Conservation (phyloP, 2,113 vertebrate genomes). For the Trematocara variabile region DNA sequence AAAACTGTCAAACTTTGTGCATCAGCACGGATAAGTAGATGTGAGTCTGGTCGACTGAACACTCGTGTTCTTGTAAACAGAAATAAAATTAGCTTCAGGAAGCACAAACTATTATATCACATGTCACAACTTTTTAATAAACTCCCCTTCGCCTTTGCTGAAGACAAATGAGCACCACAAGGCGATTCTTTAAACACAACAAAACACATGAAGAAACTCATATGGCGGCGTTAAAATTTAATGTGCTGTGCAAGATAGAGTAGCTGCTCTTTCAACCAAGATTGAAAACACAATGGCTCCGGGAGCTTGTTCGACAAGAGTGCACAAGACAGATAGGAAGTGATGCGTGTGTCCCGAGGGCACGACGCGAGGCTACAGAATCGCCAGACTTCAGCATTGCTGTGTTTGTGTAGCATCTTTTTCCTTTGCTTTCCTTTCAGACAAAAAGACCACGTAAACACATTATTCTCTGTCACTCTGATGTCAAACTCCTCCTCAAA, state of each 20-base stretch:
- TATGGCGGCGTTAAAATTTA: background rate
- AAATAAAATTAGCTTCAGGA: background rate
- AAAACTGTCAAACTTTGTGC: background rate
- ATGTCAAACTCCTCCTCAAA: background rate
- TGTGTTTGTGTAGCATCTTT: background rate
- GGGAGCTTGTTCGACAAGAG: background rate
- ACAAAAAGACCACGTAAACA: conserved; percentile 25
- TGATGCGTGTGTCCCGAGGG: conserved; percentile 11
- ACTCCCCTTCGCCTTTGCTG: background rate
- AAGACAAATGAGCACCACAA: background rate
- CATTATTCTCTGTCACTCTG: conserved; percentile 15
- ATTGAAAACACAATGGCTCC: background rate
- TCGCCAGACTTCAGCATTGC: background rate
- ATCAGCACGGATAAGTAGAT: background rate
- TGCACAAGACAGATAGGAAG: conserved; percentile 29
- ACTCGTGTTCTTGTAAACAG: background rate
- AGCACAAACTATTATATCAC: background rate
- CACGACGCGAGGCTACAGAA: background rate
- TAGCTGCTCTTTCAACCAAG: background rate
- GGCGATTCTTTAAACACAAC: background rate
- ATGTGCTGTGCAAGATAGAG: background rate
- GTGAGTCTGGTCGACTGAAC: background rate
- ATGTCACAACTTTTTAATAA: background rate
- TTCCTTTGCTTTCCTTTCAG: background rate
- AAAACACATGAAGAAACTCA: background rate